Evolutionary conservation across 2,797 vertebrate genomes (phyloP).

Genomic region (Pygocentrus nattereri): DNA sequence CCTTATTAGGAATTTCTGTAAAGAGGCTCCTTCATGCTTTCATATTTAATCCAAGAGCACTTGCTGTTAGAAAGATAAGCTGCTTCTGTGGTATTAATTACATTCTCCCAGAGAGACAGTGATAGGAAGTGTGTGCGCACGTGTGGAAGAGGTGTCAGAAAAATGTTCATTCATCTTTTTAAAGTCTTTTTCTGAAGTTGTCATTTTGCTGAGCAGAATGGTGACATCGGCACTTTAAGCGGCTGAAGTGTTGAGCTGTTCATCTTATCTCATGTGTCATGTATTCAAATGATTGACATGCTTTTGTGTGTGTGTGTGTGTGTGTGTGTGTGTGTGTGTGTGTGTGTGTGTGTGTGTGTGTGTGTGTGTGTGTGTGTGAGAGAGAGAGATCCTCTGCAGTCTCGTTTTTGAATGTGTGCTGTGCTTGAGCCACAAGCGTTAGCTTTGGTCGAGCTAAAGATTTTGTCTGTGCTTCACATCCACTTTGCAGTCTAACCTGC

Average conservation of each 20-base stretch:
- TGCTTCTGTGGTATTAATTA: constrained; percentile 10
- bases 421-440: background rate
- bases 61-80: background rate
- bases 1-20: constrained; percentile 56
- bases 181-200: background rate
- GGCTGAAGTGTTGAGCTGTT: background rate
- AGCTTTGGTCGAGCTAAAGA: background rate
- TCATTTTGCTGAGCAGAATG: constrained; percentile 8
- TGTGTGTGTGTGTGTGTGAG: background rate
- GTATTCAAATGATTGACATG: constrained; percentile 53
- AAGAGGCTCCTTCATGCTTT: constrained; percentile 35
- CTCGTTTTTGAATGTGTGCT: background rate
- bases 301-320: background rate
- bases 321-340: background rate
- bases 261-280: background rate
- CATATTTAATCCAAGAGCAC: constrained; percentile 26
- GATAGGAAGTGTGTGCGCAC: background rate
- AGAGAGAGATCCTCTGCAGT: background rate
- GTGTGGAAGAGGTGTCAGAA: background rate
- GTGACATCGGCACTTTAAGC: background rate
- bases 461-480: background rate
- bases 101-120: background rate
- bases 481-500: constrained; percentile 1
- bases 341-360: background rate
- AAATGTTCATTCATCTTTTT: background rate